Conservation (phyloP, 2,888 invertebrate genomes). For the Caenorhabditis angaria region DNA sequence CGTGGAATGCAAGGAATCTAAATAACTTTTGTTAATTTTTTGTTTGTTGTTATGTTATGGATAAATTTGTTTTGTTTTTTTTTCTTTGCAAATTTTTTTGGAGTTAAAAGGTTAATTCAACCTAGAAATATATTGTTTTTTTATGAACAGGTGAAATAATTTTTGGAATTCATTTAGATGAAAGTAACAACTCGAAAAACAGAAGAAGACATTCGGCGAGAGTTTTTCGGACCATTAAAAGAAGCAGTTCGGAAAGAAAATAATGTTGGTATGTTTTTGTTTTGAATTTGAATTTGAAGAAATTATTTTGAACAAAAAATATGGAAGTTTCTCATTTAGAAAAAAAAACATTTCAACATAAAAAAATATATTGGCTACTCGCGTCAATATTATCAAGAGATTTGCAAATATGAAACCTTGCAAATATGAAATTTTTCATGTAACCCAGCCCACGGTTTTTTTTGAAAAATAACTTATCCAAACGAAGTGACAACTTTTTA, state of each 20-base stretch:
- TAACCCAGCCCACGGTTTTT: too few relatives aligned
- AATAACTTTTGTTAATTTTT: background rate
- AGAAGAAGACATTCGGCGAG: slow-evolving; percentile 19
- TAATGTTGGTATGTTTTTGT: slow-evolving; percentile 1
- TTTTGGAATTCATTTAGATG: slow-evolving; percentile 17
- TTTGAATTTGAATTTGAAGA: background rate
- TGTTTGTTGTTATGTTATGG: slow-evolving; percentile 13
- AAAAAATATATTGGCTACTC: too few relatives aligned
- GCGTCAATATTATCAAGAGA: too few relatives aligned
- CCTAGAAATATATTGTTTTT: background rate
- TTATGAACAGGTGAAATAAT: background rate
- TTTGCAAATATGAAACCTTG: too few relatives aligned
- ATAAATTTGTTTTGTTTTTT: slow-evolving; percentile 9
- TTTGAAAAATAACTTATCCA: too few relatives aligned
- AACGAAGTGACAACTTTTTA: too few relatives aligned
- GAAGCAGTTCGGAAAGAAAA: slow-evolving; percentile 18
- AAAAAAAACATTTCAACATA: too few relatives aligned
- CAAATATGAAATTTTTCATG: too few relatives aligned
- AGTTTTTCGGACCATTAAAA: slow-evolving; percentile 29
- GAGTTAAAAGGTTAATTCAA: background rate
- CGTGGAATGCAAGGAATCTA: slow-evolving; percentile 11
- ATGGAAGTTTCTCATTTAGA: too few relatives aligned
- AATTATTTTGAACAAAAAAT: background rate
- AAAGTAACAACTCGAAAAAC: slow-evolving; percentile 18
- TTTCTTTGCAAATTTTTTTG: background rate